phyloP scores from a whole-genome alignment of 2,113 vertebrate species.

The Hemicordylus capensis region DNA sequence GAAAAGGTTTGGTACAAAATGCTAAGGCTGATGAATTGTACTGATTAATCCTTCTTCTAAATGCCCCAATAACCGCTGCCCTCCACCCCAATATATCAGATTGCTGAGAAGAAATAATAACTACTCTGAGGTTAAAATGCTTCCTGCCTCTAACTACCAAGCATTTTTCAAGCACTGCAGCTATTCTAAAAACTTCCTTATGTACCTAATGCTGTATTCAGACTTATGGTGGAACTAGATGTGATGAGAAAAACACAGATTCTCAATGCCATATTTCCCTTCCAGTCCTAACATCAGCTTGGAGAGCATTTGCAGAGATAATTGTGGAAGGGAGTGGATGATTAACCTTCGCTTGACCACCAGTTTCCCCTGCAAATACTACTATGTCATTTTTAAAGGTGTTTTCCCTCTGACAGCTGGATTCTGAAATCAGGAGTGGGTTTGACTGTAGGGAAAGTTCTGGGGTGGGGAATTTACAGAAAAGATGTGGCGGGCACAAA shows the following conservation, averaged over 20 bases:
- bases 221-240: background rate
- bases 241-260: background rate
- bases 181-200: conserved; percentile 51
- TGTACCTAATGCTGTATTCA: conserved; percentile 52
- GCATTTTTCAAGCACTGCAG: conserved; percentile 52
- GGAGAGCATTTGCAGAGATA: background rate
- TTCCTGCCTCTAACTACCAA: conserved; percentile 36
- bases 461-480: background rate
- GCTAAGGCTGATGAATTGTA: background rate
- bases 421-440: background rate
- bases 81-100: conserved; percentile 36
- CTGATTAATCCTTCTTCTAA: conserved; percentile 37
- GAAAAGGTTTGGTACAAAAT: background rate
- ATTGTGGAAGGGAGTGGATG: too few relatives aligned
- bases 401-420: conserved; percentile 58
- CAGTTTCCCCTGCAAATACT: too few relatives aligned
- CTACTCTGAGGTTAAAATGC: conserved; percentile 9
- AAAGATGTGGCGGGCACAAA: background rate
- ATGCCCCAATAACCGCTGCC: background rate
- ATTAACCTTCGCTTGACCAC: too few relatives aligned
- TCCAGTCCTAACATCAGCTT: background rate
- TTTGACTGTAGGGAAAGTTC: background rate
- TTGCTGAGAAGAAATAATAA: conserved; percentile 33
- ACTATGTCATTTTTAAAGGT: background rate
- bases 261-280: background rate